Percentiles rank a stretch among this genome's conserved stretches.
phyloP scores from a whole-genome alignment of 2,888 invertebrate species.

The Aporophyla lueneburgensis region DNA sequence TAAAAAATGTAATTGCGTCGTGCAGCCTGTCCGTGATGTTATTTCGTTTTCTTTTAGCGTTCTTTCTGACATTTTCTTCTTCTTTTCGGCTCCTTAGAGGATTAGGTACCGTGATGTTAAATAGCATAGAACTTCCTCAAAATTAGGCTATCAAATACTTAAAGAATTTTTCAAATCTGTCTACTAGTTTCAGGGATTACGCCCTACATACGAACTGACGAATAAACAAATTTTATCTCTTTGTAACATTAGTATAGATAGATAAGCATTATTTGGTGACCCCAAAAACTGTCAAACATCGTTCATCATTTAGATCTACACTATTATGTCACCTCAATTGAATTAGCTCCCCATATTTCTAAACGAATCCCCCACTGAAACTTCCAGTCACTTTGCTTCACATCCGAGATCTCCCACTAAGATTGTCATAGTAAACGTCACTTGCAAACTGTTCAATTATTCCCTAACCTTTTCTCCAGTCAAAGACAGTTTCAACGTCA shows the following conservation, averaged over 20 bases:
- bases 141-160: too few relatives aligned
- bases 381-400: slow-evolving; percentile 12
- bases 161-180: too few relatives aligned
- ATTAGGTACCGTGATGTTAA: too few relatives aligned
- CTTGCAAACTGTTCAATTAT: slow-evolving; percentile 13
- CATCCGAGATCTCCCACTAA: not conserved
- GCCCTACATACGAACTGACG: too few relatives aligned
- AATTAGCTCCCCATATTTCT: not conserved
- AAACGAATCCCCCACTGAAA: not conserved
- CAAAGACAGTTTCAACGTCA: not conserved
- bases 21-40: too few relatives aligned
- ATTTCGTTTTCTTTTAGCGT: too few relatives aligned
- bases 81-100: too few relatives aligned
- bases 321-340: not conserved
- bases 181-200: too few relatives aligned
- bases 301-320: not conserved
- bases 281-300: not conserved
- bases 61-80: too few relatives aligned
- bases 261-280: not conserved
- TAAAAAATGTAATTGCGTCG: too few relatives aligned
- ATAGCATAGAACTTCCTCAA: too few relatives aligned
- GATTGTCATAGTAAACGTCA: slow-evolving; percentile 19
- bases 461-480: not conserved
- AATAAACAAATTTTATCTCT: too few relatives aligned
- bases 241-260: not conserved